Percentiles rank a stretch among this genome's conserved stretches.
Conservation (phyloP, 1,140 invertebrate species). For the Diorhabda sublineata region DNA sequence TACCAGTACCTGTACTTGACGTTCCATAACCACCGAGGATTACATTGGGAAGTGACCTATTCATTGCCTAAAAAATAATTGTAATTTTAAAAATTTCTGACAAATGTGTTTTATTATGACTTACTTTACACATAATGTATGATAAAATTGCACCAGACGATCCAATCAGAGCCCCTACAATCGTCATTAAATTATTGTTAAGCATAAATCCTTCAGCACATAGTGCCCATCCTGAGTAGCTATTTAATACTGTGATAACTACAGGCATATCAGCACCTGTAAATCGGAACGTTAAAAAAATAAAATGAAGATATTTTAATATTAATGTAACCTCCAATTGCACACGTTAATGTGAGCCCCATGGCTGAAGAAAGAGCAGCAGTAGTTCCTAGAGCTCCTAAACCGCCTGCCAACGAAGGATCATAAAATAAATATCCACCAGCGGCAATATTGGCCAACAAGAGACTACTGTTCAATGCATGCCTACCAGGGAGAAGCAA, state of each 20-base stretch:
- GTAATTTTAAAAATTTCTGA: background rate
- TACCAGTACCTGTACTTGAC: constrained; percentile 62
- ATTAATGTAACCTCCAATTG: constrained; percentile 70
- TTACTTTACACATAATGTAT: constrained; percentile 91
- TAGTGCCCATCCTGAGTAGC: constrained; percentile 78
- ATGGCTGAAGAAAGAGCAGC: constrained; percentile 69
- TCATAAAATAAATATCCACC: constrained; percentile 67
- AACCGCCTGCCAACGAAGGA: constrained; percentile 61
- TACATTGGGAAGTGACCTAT: constrained; percentile 82
- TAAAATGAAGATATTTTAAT: background rate
- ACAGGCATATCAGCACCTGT: constrained; percentile 88
- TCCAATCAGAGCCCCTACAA: constrained; percentile 87
- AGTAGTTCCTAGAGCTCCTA: constrained; percentile 67
- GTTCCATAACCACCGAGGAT: constrained; percentile 86
- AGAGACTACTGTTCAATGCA: constrained; percentile 65
- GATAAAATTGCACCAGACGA: constrained; percentile 88
- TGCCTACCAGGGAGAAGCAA: constrained; percentile 80
- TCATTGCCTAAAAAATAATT: constrained; percentile 70
- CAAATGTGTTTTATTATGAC: background rate
- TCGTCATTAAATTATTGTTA: constrained; percentile 88
- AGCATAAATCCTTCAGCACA: constrained; percentile 91
- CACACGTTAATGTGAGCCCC: constrained; percentile 83
- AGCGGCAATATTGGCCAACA: constrained; percentile 66
- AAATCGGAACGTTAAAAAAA: constrained; percentile 15
- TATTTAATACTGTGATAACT: constrained; percentile 88